phyloP scores from a whole-genome alignment of 2,888 invertebrate genomes.

The Cremastinae sp. region DNA sequence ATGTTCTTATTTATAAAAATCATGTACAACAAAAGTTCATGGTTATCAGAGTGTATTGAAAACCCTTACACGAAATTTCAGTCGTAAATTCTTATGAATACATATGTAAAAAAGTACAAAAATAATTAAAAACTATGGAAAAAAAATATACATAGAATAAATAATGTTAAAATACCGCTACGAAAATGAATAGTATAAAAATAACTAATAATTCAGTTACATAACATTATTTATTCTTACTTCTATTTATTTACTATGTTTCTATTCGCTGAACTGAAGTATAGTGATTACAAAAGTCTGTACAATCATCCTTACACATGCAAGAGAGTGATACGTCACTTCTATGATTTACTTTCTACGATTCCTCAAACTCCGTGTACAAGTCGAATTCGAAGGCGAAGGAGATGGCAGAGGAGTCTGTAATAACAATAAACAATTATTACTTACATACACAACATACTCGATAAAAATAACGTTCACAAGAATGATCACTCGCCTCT shows the following conservation, averaged over 20 bases:
- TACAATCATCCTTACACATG: slow-evolving; percentile 18
- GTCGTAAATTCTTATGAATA: neutral
- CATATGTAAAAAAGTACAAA: slow-evolving; percentile 4
- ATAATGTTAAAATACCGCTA: slow-evolving; percentile 34
- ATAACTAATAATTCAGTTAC: too few species aligned
- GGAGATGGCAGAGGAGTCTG: slow-evolving; percentile 53
- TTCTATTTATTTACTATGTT: too few species aligned
- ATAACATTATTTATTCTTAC: too few species aligned
- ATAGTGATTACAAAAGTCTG: slow-evolving; percentile 10
- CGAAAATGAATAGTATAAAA: slow-evolving; percentile 1
- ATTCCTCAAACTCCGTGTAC: slow-evolving; percentile 65
- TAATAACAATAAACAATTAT: slow-evolving; percentile 18
- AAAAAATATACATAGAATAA: slow-evolving; percentile 27
- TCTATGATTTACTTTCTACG: slow-evolving; percentile 56
- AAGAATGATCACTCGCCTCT: slow-evolving; percentile 61
- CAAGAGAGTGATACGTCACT: neutral
- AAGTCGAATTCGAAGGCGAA: slow-evolving; percentile 45
- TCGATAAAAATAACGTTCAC: neutral
- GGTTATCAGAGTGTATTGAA: too few species aligned
- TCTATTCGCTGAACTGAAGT: too few species aligned
- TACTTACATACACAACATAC: too few species aligned
- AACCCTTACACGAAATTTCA: neutral
- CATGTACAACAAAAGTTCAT: too few species aligned
- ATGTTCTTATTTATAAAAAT: too few species aligned
- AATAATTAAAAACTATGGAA: neutral